Evolutionary conservation across 1,140 invertebrate genomes (phyloP).

Genomic region (Hyles euphorbiae): DNA sequence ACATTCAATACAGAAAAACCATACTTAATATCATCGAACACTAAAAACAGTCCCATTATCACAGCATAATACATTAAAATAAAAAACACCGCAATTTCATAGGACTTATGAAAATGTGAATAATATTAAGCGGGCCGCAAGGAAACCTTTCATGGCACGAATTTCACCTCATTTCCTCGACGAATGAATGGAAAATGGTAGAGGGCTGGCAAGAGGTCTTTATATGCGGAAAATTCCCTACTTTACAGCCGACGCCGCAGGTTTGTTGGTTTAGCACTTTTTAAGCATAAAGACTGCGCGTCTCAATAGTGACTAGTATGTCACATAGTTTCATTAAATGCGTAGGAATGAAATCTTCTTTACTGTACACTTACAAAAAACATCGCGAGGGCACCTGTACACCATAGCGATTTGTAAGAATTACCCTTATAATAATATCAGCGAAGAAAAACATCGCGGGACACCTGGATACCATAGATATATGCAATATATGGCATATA

Average conservation of each 20-base stretch:
- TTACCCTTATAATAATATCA: too few species aligned
- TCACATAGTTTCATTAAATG: neutral
- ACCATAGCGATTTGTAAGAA: neutral
- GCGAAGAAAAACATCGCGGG: too few species aligned
- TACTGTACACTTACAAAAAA: neutral
- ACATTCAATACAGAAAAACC: too few species aligned
- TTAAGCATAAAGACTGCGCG: neutral
- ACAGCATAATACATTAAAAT: neutral
- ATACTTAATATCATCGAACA: too few species aligned
- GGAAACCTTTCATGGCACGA: slow-evolving; percentile 11
- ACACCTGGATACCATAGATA: too few species aligned
- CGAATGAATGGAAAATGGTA: slow-evolving; percentile 16
- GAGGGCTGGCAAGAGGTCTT: slow-evolving; percentile 7
- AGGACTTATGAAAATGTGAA: slow-evolving; percentile 11
- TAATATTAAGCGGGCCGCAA: slow-evolving; percentile 10
- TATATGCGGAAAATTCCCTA: slow-evolving; percentile 4
- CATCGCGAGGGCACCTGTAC: neutral
- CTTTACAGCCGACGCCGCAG: too few species aligned
- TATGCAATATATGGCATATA: too few species aligned
- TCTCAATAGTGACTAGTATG: neutral
- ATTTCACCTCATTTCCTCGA: slow-evolving; percentile 19
- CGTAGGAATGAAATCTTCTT: neutral
- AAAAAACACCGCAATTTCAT: slow-evolving; percentile 11
- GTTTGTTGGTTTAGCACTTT: slow-evolving; percentile 15
- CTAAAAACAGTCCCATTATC: too few species aligned